Evolutionary conservation across 2,888 invertebrate genomes (phyloP), one percentile per base, ranked within the genome.

Genomic region (Carterocephalus palaemon): DNA sequence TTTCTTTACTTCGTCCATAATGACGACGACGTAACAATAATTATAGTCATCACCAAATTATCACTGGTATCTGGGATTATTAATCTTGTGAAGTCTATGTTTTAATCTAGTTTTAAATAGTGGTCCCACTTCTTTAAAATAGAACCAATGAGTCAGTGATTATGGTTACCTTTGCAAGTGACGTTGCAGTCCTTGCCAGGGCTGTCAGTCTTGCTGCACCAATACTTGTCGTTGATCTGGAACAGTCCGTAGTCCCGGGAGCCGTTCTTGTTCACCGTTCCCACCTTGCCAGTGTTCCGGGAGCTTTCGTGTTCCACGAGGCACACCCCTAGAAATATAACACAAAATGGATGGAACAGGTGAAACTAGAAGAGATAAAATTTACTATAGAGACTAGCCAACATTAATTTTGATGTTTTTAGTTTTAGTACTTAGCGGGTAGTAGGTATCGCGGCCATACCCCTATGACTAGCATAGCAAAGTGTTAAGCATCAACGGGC

Each of bases 181-280:
- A 76, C 69, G 34, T 71, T 68, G 57, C 88, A 88, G 47, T 78
- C 86, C 46, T 81, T 82, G 1, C 85, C 86, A 0, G 75, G 60
- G 0, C 59, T 51, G 7, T 53, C 46, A 0, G 69, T 70, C 16
- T 61, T 68, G 55, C 64, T 73, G 64, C 88, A 88, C 86, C 85
- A 88, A 50, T 76, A 79, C 31, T 68, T 67, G 59, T 81, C 78
- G 55, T 83, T 88, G 51, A 88, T 85, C 65, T 86, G 88, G 71
- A 86, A 88, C 4, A 82, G 64, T 0, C 88, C 88, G 57, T 83
- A 85, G 69, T 88, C 88, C n/a, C 65, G 62, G 38, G 86, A 85
- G 0, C 89, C 89, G 54, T 89, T 77, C 19, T 47, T 58, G 57
- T 88, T 89, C 8, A 68, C 52, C 10, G 24, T 67, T 2, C 86